Evolutionary conservation across 23 tunicate genomes (phyloP).

Genomic region (Styela clava): DNA sequence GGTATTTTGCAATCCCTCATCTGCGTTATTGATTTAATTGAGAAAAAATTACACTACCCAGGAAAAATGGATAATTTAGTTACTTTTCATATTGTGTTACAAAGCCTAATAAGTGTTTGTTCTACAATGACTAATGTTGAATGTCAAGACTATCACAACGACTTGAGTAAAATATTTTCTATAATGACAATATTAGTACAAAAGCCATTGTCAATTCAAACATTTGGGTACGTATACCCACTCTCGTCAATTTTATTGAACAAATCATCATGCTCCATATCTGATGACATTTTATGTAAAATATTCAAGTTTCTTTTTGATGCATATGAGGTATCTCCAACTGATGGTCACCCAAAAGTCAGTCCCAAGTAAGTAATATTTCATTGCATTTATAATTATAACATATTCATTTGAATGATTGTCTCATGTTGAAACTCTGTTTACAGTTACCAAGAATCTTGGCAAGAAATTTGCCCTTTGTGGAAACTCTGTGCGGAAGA

Average conservation of each 20-base stretch:
- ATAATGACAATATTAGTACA: not conserved
- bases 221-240: not conserved
- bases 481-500: not conserved
- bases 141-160: not conserved
- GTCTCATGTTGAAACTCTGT: too few species aligned
- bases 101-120: not conserved
- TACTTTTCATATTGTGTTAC: not conserved
- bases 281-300: not conserved
- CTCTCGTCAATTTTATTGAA: not conserved
- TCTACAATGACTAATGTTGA: not conserved
- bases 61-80: not conserved
- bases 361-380: not conserved
- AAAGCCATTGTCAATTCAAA: not conserved
- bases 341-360: not conserved
- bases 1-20: not conserved
- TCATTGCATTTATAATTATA: too few species aligned
- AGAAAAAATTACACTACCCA: too few species aligned
- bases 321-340: not conserved
- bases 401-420: too few species aligned
- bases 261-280: not conserved
- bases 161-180: not conserved
- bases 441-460: slow-evolving; percentile 8
- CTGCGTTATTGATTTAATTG: not conserved
- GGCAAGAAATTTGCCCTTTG: slow-evolving; percentile 10
- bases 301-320: not conserved